These are phyloP conservation scores for Hormaphis cornu DNA, from an alignment of 1,140 invertebrate genomes.

Conservation along the genomic window DNA sequence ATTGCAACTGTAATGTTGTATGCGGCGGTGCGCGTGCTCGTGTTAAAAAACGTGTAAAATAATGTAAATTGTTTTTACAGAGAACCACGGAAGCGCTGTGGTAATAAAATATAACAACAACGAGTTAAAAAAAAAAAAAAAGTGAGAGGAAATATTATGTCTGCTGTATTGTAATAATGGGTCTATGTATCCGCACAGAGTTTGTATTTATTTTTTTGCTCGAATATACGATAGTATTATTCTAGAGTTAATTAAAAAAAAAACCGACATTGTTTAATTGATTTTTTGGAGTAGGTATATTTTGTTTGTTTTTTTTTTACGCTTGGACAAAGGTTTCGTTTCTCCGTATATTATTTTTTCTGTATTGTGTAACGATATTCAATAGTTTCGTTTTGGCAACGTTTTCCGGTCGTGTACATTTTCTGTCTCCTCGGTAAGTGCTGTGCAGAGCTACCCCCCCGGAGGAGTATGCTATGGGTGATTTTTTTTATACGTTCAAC, in stretches of 20 bases:
- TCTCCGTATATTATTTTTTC: background rate
- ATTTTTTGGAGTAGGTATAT: no score
- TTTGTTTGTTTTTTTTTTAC: background rate
- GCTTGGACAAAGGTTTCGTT: background rate
- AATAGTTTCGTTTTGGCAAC: no score
- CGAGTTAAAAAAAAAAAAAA: background rate
- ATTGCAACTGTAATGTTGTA: no score
- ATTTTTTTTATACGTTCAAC: no score
- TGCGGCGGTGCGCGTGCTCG: no score
- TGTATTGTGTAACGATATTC: no score
- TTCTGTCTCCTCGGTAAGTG: no score
- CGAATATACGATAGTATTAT: background rate
- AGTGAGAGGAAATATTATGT: background rate
- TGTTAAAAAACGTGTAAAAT: no score
- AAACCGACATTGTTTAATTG: no score
- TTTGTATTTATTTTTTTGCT: background rate
- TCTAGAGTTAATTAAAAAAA: background rate
- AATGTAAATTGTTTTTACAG: background rate
- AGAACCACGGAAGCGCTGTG: background rate
- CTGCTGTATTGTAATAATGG: background rate
- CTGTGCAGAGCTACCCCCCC: no score
- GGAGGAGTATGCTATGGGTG: no score
- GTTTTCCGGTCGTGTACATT: no score
- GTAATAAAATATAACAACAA: conserved; percentile 1
- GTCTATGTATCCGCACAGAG: background rate